Base-by-base conservation (phyloP, 2,113 vertebrate genomes). In the Aythya baeri region DNA sequence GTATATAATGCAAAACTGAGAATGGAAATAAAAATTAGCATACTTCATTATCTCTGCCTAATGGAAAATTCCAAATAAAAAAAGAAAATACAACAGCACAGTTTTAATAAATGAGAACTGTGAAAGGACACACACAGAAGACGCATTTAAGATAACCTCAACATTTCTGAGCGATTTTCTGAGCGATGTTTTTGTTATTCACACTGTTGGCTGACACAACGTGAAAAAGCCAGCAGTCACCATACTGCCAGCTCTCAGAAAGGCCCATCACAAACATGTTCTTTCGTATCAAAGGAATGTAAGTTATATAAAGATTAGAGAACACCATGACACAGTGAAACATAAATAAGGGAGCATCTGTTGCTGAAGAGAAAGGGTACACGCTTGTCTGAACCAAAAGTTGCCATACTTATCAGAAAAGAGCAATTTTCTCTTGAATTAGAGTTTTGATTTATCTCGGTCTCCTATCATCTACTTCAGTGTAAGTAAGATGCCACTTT, bases 11-110 rank as follows among this genome's bases (percentile, higher is more conserved):
- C 84, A 92, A 90, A 84, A 65, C 73, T 66, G 52, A 81, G 73
- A 93, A 81, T 59, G 57, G 66, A 76, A 94, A 89, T 41, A 88
- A 83, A 92, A 93, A 89, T 90, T 52, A 84, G 31, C 81, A 85
- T 91, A 94, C 58, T 87, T 84, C 71, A 83, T 93, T 84, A 70
- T 86, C 58, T 44, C 41, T 46, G 36, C n/a, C 71, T 84, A 76
- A 82, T 43, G 74, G 86, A 70, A 95, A 84, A 75, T 54, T 84
- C 88, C 21, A 55, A 55, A 41, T 41, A 41, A 41, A 41, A 25
- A 52, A 58, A 65, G 65, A 91, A 86, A 93, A 50, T 34, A 57
- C 82, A 16, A 54, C 21, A 73, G 54, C 20, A 49, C 11, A 68
- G n/a, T 61, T 41, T 63, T 63, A 84, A 76, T 38, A 93, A 91